These are phyloP conservation scores for Dinoponera quadriceps DNA, from an alignment of 1,140 invertebrate genomes.

Conservation along the genomic window DNA sequence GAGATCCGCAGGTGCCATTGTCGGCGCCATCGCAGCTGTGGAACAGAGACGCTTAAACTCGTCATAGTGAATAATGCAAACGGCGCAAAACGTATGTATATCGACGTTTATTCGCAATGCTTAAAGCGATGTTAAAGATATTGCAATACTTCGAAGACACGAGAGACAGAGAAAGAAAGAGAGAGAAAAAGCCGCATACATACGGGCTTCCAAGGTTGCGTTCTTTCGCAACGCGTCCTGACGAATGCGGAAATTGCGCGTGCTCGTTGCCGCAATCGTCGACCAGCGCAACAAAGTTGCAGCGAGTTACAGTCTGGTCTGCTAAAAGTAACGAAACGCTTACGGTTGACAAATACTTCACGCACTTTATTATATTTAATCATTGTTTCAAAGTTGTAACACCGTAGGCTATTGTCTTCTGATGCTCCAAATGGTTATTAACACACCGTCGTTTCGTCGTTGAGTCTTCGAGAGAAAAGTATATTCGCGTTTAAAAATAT, in stretches of 20 bases:
- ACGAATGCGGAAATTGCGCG: constrained; percentile 16
- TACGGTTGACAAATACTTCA: too few species aligned
- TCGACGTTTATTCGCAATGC: constrained; percentile 3
- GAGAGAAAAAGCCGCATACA: neutral
- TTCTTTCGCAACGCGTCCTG: constrained; percentile 8
- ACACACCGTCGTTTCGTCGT: too few species aligned
- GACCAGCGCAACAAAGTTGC: constrained; percentile 5
- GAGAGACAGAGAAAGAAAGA: neutral
- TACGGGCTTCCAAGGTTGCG: neutral
- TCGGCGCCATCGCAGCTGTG: neutral
- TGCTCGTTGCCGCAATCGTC: neutral
- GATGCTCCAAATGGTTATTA: too few species aligned
- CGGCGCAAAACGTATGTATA: neutral
- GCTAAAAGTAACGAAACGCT: neutral
- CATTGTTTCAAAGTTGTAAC: too few species aligned
- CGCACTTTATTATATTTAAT: too few species aligned
- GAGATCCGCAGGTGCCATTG: neutral
- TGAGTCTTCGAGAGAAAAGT: too few species aligned
- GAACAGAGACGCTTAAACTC: neutral
- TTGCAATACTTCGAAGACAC: constrained; percentile 1
- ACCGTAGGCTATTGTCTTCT: too few species aligned
- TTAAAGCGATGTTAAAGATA: constrained; percentile 1
- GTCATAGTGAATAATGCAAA: constrained; percentile 25
- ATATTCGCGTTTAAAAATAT: too few species aligned
- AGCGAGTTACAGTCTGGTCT: neutral